Evolutionary conservation across 2,113 vertebrate species (phyloP).

Genomic region (Gnathonemus echidnorhynchus): DNA sequence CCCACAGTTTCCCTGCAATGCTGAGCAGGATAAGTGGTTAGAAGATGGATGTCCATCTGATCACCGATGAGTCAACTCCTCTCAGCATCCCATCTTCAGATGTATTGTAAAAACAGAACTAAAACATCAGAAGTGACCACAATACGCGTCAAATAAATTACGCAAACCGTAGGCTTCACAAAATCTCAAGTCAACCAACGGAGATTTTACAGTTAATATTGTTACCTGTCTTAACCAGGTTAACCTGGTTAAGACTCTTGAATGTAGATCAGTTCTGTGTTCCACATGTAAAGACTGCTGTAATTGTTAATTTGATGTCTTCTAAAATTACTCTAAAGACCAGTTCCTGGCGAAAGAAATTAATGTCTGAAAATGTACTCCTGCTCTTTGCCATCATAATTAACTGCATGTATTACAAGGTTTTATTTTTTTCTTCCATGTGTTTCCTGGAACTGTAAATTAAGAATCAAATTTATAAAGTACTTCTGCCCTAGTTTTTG

Average conservation of each 20-base stretch:
- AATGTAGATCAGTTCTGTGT: background rate
- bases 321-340: background rate
- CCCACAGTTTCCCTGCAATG: background rate
- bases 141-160: background rate
- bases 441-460: background rate
- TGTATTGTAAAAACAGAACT: background rate
- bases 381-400: background rate
- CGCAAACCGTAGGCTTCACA: background rate
- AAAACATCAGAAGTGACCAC: background rate
- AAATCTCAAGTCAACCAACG: background rate
- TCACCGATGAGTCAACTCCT: background rate
- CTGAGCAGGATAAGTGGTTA: background rate
- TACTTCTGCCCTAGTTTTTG: background rate
- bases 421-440: background rate
- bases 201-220: background rate
- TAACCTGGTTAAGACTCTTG: background rate
- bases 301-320: background rate
- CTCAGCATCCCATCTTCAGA: background rate
- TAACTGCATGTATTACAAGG: background rate
- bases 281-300: background rate
- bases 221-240: background rate
- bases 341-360: background rate
- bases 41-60: background rate
- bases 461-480: background rate
- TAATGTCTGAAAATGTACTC: background rate